Base-by-base conservation (phyloP, 2,113 vertebrate species). In the Actenoides lindsayi region DNA sequence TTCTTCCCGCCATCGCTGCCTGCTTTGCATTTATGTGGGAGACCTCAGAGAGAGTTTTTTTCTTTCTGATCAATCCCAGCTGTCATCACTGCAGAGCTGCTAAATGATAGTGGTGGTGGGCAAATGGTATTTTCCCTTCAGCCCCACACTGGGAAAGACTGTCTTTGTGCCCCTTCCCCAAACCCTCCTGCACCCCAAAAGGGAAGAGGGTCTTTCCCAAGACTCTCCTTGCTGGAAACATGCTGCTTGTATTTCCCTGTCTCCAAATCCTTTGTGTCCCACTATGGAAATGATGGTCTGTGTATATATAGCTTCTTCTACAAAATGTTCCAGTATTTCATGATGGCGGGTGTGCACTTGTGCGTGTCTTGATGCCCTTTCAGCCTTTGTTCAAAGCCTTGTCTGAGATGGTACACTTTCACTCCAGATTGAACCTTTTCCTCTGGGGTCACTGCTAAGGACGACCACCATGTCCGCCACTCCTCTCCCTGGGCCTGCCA, bases 1-100 rank as follows among this genome's bases (percentile, higher is more conserved):
- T 73, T 62, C 69, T 90, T 74, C 24, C 67, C 54, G 33, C 70
- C 16, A 9, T 79, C 54, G 60, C 51, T 83, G 65, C 83, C 94
- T 95, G 83, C 70, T 97, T 86, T 97, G 91, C 80, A 86, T 97
- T 95, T 95, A 70, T 75, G 53, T 71, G 10, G 87, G 87, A 96
- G 80, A 64, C 67, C 87, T 89, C 70, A 80, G 86, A 67, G 80
- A 71, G 83, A 37, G 63, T 71, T 95, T 79, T 37, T 94, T 95
- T 82, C 79, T 80, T 89, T 94, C 92, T 94, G 90, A 97, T 95
- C 81, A 90, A 85, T 89, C 41, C 44, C 81, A 86, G 75, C 62
- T 86, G 83, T 94, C 87, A 87, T 39, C 41, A 25, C 81, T 76
- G 83, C 59, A 82, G 35, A 89, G 51, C 41, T 89, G 70, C 60